Conservation (phyloP, 2,113 vertebrate species). For the Empidonax alnorum region DNA sequence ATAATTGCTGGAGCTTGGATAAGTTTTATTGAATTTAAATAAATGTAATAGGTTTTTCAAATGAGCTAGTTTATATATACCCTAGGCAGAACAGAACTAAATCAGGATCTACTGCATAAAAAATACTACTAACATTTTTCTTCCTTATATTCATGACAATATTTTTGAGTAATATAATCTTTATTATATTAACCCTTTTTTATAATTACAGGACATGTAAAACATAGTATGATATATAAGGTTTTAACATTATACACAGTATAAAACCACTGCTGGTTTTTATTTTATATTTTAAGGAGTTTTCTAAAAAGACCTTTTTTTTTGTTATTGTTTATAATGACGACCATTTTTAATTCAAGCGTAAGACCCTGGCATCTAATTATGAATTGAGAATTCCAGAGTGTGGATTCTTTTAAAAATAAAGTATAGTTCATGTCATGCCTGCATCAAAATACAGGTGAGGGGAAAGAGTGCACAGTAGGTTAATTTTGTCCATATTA, state of each 20-base stretch:
- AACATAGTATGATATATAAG: background rate
- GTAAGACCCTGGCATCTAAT: background rate
- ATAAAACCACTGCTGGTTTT: background rate
- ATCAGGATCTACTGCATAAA: background rate
- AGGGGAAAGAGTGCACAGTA: background rate
- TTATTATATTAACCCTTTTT: background rate
- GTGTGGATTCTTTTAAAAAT: background rate
- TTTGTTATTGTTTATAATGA: background rate
- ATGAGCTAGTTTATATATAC: background rate
- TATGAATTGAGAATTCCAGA: background rate
- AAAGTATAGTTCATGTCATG: background rate
- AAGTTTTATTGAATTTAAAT: background rate
- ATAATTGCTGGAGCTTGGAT: background rate
- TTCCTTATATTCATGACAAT: background rate
- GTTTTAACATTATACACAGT: background rate
- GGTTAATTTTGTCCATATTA: background rate
- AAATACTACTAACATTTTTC: background rate
- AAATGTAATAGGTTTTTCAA: background rate
- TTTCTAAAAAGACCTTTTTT: background rate
- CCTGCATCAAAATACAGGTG: background rate
- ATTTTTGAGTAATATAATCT: background rate
- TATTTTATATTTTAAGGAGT: background rate
- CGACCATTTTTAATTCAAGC: background rate
- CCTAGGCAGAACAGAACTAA: background rate
- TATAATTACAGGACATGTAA: background rate